Evolutionary conservation across 2,888 invertebrate genomes (phyloP).

Genomic region (Dolomedes plantarius): DNA sequence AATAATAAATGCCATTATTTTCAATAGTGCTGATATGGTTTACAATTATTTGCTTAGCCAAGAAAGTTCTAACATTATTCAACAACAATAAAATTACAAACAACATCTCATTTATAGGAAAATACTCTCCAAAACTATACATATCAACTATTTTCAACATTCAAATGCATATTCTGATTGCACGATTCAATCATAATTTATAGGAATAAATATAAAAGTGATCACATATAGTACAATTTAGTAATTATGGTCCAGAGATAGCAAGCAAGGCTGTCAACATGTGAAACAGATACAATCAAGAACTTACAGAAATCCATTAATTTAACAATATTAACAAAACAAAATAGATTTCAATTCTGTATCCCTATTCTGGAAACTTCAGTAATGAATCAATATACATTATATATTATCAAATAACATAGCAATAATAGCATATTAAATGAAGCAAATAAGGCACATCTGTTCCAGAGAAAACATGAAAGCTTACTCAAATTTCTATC

Average conservation of each 20-base stretch:
- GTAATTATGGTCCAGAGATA: background rate
- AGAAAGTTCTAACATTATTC: background rate
- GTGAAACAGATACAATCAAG: background rate
- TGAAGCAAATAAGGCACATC: too few species aligned
- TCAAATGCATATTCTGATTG: constrained; percentile 42
- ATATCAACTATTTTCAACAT: constrained; percentile 35
- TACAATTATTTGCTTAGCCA: background rate
- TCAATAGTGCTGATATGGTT: too few species aligned
- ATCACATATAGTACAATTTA: background rate
- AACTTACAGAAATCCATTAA: background rate
- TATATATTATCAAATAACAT: too few species aligned
- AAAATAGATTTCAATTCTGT: background rate
- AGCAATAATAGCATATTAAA: too few species aligned
- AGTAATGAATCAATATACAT: too few species aligned
- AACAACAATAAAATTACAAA: constrained; percentile 27
- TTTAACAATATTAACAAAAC: background rate
- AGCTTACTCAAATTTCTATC: too few species aligned
- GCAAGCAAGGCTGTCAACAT: background rate
- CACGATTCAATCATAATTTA: background rate
- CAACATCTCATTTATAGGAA: constrained; percentile 27
- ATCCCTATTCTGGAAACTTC: background rate
- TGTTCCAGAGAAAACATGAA: too few species aligned
- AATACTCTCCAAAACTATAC: constrained; percentile 51
- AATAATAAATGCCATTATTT: too few species aligned
- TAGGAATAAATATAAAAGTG: background rate